These are phyloP conservation scores for Amphibalanus amphitrite DNA, from an alignment of 1,140 invertebrate species.

Conservation along the genomic window DNA sequence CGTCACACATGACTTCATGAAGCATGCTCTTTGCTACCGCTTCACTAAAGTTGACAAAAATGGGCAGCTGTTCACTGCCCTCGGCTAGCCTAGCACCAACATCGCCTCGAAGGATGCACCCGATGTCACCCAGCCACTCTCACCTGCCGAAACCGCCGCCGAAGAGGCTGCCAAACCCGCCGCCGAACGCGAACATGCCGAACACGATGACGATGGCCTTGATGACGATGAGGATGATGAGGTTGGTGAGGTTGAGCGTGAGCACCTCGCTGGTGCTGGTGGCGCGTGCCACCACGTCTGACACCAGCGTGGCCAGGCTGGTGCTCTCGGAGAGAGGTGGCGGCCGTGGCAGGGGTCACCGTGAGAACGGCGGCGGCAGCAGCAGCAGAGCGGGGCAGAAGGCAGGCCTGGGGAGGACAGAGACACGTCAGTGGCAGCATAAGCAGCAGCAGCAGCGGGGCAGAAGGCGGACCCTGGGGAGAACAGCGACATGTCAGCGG, in stretches of 20 bases:
- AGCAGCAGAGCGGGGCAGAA: too few relatives aligned
- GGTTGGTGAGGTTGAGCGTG: conserved; percentile 61
- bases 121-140: neutral
- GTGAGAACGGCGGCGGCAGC: too few relatives aligned
- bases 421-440: too few relatives aligned
- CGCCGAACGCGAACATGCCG: conserved; percentile 29
- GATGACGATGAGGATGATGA: conserved; percentile 55
- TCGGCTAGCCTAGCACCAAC: neutral
- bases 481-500: too few relatives aligned
- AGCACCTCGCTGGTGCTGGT: conserved; percentile 40
- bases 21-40: too few relatives aligned
- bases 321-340: conserved; percentile 8
- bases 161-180: conserved; percentile 15
- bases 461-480: too few relatives aligned
- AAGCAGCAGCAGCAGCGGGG: too few relatives aligned
- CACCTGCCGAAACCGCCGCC: neutral
- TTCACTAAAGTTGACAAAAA: neutral
- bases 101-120: neutral
- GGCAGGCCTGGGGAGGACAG: too few relatives aligned
- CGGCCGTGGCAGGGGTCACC: neutral
- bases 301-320: conserved; percentile 15
- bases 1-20: too few relatives aligned
- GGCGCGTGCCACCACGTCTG: conserved; percentile 21
- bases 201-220: conserved; percentile 64
- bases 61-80: neutral